Evolutionary conservation across 2,113 vertebrate species (phyloP).

Genomic region (Odocoileus hemionus): DNA sequence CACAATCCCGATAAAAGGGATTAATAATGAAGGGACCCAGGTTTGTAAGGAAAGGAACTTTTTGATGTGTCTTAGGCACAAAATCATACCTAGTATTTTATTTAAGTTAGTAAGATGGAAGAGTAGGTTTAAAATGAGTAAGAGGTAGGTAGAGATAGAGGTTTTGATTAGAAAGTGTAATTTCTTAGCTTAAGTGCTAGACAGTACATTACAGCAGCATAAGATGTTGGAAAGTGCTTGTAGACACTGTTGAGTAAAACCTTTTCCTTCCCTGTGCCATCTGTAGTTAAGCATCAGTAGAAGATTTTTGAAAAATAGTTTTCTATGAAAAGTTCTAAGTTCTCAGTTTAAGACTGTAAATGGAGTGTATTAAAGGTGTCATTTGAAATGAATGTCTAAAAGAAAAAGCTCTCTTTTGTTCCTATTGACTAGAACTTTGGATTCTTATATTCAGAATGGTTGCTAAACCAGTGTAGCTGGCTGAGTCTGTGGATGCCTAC

Average conservation of each 20-base stretch:
- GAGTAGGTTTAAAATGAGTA: not conserved
- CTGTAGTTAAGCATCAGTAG: not conserved
- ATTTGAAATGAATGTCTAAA: conserved; percentile 44
- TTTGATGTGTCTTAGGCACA: not conserved
- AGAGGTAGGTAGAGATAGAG: not conserved
- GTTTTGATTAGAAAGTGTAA: not conserved
- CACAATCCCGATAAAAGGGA: not conserved
- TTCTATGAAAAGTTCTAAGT: not conserved
- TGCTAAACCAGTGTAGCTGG: not conserved
- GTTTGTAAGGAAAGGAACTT: not conserved
- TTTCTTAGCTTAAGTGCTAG: not conserved
- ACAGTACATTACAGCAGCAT: not conserved
- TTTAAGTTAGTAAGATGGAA: not conserved
- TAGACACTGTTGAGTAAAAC: not conserved
- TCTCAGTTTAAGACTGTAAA: not conserved
- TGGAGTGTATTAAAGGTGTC: not conserved
- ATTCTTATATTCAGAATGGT: not conserved
- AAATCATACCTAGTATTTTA: not conserved
- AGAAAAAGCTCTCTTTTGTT: not conserved
- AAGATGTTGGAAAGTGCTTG: not conserved
- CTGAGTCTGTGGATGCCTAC: not conserved
- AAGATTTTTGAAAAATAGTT: not conserved
- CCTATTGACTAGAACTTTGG: not conserved
- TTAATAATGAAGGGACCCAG: not conserved
- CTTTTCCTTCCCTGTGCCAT: not conserved